Base-by-base conservation (phyloP, 2,113 vertebrate genomes). In the Chaetura pelagica region DNA sequence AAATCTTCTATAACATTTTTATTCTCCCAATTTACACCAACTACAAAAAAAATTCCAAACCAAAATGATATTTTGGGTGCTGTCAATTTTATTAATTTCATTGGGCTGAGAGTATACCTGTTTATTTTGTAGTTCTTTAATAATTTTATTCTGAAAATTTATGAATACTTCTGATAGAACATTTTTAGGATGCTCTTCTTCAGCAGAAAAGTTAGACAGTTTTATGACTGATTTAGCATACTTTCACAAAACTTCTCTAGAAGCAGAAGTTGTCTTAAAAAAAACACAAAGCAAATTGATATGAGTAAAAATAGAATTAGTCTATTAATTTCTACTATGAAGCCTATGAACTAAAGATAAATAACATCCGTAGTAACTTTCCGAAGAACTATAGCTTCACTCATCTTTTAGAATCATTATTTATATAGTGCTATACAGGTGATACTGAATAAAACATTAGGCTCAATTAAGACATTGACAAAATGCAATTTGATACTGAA, bases 391-490 rank as follows among this genome's bases (percentile, higher is more conserved):
- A 68, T 87, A 62, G 12, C 72, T 94, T 86, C 1, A 20, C n/a
- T 80, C 57, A 40, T 81, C 63, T 93, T 89, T 89, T 80, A 54
- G 35, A 87, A 85, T 84, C 29, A 76, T 80, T 96, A 62, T 61
- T 87, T 94, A 75, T 68, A 58, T 64, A 71, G 44, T 35, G 11
- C 27, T 84, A 61, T 87, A 73, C 74, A 91, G 77, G 57, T 76
- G 84, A 95, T 93, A 88, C 81, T 93, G 95, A 96, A 96, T 94
- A 93, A 95, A 96, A 95, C 73, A 94, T 97, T 87, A 95, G 66
- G 26, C 57, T 81, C 1, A 94, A 93, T 95, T 92, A 68, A 95
- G 86, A 95, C 88, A 93, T 90, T 95, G 89, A 87, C 51, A 92
- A 73, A 80, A 94, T 51, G 54, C 72, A 90, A 58, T 58, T 76